These are phyloP conservation scores for Argya squamiceps DNA, from an alignment of 2,797 vertebrate genomes.

Conservation along the genomic window DNA sequence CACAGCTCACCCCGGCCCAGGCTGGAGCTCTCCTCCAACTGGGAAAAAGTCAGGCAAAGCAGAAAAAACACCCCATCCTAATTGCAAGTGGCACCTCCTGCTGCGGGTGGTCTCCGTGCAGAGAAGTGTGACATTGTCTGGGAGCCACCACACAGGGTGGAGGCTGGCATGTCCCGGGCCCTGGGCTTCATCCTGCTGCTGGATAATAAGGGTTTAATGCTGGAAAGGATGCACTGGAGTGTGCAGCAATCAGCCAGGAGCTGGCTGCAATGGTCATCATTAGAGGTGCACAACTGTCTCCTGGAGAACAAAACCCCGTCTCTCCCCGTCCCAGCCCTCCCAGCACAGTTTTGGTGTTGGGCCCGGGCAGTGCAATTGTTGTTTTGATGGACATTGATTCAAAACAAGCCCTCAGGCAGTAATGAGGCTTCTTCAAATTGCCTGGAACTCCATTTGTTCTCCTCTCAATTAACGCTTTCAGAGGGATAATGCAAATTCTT, in stretches of 20 bases:
- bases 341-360: not conserved
- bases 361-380: constrained; percentile 22
- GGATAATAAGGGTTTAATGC: not conserved
- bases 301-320: not conserved
- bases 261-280: not conserved
- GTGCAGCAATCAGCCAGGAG: not conserved
- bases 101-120: not conserved
- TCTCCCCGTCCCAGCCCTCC: not conserved
- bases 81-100: constrained; percentile 55
- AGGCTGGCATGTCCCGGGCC: not conserved
- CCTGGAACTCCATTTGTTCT: constrained; percentile 32
- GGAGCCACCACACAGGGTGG: not conserved
- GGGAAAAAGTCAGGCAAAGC: not conserved
- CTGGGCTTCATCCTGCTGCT: not conserved
- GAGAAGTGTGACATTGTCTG: constrained; percentile 47
- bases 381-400: not conserved
- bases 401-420: constrained; percentile 19
- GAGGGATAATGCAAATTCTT: constrained; percentile 60
- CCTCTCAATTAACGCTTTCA: constrained; percentile 56
- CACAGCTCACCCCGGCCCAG: rapidly evolving
- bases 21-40: not conserved
- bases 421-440: constrained; percentile 19
- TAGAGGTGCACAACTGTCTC: constrained; percentile 42
- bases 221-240: not conserved
- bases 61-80: not conserved